These are phyloP conservation scores for Botia almorhae DNA, from an alignment of 2,797 vertebrate genomes.

Conservation along the genomic window DNA sequence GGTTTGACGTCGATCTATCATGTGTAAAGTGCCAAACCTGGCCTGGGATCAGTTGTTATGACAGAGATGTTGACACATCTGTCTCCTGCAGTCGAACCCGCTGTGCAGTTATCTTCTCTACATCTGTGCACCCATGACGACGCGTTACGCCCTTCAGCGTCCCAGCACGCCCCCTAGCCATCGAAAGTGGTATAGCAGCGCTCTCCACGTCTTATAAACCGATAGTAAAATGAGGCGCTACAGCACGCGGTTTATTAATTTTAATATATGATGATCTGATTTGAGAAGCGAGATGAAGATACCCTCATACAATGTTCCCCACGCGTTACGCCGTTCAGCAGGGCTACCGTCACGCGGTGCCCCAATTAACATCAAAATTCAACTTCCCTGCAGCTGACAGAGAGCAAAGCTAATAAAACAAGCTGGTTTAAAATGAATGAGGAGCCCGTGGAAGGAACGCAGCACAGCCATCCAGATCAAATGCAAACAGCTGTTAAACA, in stretches of 20 bases:
- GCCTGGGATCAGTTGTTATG: constrained; percentile 38
- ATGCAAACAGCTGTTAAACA: constrained; percentile 51
- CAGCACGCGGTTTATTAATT: constrained; percentile 10
- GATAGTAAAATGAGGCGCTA: neutral
- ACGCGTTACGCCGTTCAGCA: neutral
- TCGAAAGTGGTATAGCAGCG: neutral
- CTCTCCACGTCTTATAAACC: neutral
- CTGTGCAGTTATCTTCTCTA: constrained; percentile 53
- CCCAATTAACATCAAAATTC: constrained; percentile 51
- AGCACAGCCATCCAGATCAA: constrained; percentile 32
- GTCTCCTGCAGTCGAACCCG: constrained; percentile 36
- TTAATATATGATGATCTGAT: constrained; percentile 41
- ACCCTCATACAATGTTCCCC: no score
- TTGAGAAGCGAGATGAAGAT: constrained; percentile 9
- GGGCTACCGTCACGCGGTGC: constrained; percentile 8
- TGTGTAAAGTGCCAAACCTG: constrained; percentile 35
- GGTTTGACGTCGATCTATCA: constrained; percentile 28
- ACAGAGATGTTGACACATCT: constrained; percentile 43
- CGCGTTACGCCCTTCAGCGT: constrained; percentile 40
- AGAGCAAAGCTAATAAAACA: constrained; percentile 54
- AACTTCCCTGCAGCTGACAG: constrained; percentile 44
- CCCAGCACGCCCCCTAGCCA: constrained; percentile 35
- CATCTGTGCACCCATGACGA: constrained; percentile 52
- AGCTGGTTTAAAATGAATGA: constrained; percentile 57
- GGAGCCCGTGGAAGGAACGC: constrained; percentile 35